Conservation (phyloP, 2,113 vertebrate species). For the Empidonax alnorum region DNA sequence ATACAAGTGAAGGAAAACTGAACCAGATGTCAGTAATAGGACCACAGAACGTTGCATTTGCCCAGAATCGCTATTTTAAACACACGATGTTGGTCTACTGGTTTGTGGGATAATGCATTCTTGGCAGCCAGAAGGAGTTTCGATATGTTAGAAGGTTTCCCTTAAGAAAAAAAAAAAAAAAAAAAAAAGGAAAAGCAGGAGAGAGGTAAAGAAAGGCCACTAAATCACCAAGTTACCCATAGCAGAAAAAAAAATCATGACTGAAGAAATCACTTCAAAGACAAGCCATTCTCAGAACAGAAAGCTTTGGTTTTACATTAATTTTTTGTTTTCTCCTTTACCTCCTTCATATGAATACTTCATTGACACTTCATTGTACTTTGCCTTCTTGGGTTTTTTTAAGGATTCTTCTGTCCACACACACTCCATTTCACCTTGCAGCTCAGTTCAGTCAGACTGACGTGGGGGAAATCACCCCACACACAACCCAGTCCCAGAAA, state of each 20-base stretch:
- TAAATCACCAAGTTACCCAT: slow-evolving; percentile 16
- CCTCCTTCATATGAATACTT: background rate
- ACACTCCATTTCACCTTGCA: background rate
- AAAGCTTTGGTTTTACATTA: background rate
- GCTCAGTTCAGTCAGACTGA: background rate
- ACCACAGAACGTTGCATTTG: slow-evolving; percentile 80
- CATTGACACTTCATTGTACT: background rate
- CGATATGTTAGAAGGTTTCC: slow-evolving; percentile 77
- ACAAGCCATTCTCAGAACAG: background rate
- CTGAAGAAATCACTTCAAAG: background rate
- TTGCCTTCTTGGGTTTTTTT: background rate
- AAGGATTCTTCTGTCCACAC: background rate
- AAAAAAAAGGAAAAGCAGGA: background rate
- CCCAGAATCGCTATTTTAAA: slow-evolving; percentile 85
- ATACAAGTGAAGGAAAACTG: slow-evolving; percentile 82
- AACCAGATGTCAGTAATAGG: slow-evolving; percentile 83
- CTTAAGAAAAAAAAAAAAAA: background rate
- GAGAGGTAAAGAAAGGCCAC: background rate
- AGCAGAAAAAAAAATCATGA: background rate
- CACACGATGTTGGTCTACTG: slow-evolving; percentile 80
- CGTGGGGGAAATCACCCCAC: background rate
- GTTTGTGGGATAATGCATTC: slow-evolving; percentile 79
- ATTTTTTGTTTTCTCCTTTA: background rate
- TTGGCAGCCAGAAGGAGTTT: slow-evolving; percentile 75
- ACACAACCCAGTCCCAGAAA: fast-evolving